Base-by-base conservation (phyloP, 2,797 vertebrate genomes). In the Tachyglossus aculeatus region DNA sequence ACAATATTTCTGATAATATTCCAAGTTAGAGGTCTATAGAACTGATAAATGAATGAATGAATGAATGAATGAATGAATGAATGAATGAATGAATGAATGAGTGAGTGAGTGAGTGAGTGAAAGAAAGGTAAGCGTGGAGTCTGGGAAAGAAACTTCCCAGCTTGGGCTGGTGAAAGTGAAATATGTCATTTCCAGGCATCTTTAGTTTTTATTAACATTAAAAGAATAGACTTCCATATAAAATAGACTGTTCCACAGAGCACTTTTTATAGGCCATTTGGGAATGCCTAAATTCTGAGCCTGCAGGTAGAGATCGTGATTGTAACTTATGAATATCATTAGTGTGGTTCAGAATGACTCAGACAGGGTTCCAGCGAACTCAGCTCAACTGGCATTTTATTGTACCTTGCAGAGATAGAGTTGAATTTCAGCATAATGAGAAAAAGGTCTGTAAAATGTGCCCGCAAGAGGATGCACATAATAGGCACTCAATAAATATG, bases 141-240 rank as follows among this genome's bases (percentile, higher is more conserved):
- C 48, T 39, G n/a, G 64, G 71, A 59, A 58, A 39, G 66, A 74
- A 65, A 50, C 4, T 1, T 38, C 41, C 48, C 52, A 61, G 50
- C 69, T 45, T 39, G 37, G 45, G 38, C 27, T 55, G 18, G 31
- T 67, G 65, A 71, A 3, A 11, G 18, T 10, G 9, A 64, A 59
- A 40, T 15, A 64, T 29, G 4, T 9, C 59, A 34, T n/a, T 64
- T 45, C 45, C 41, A 76, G 75, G 52, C 37, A 51, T 68, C 71
- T 68, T 74, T 67, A 55, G 54, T n/a, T 67, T 67, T 82, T 37
- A 68, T 57, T 48, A 68, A 68, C 53, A 66, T 80, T 78, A 48
- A 71, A 52, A 58, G 58, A 77, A 74, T n/a, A n/a, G n/a, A n/a
- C n/a, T n/a, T n/a, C n/a, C n/a, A n/a, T n/a, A n/a, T n/a, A n/a